Evolutionary conservation across 2,113 vertebrate genomes (phyloP).

Genomic region (Lophotis ruficrista): DNA sequence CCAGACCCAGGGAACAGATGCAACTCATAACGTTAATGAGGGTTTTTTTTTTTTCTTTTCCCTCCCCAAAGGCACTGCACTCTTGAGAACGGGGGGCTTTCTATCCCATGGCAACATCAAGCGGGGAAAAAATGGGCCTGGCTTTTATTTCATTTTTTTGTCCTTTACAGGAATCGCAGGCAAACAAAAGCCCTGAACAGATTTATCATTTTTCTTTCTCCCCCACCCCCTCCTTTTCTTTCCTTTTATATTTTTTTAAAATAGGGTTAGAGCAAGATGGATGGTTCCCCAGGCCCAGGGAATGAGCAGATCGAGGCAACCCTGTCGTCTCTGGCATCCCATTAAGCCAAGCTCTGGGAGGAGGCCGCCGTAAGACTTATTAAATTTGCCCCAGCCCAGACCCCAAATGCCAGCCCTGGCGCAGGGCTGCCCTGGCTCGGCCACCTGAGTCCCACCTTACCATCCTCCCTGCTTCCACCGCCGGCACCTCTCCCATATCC

Average conservation of each 20-base stretch:
- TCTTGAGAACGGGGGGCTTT: conserved; percentile 27
- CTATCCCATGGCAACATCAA: conserved; percentile 71
- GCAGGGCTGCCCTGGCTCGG: not conserved
- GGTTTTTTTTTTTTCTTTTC: not conserved
- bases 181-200: conserved; percentile 60
- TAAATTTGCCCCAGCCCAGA: not conserved
- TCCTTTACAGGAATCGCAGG: conserved; percentile 46
- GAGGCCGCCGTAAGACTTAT: not conserved
- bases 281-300: conserved; percentile 39
- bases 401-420: not conserved
- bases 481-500: not conserved
- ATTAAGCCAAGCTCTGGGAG: conserved; percentile 32
- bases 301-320: conserved; percentile 34
- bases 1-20: conserved; percentile 58
- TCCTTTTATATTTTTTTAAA: conserved; percentile 68
- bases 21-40: conserved; percentile 3
- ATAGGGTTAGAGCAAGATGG: conserved; percentile 69
- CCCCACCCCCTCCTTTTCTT: conserved; percentile 63
- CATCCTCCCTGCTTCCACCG: not conserved
- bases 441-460: not conserved
- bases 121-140: conserved; percentile 39
- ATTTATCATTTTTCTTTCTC: conserved; percentile 64
- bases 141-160: conserved; percentile 54
- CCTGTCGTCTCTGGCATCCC: conserved; percentile 39
- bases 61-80: conserved; percentile 28